These are phyloP conservation scores for Aspidapion aeneum DNA, from an alignment of 2,888 invertebrate species.

Conservation along the genomic window DNA sequence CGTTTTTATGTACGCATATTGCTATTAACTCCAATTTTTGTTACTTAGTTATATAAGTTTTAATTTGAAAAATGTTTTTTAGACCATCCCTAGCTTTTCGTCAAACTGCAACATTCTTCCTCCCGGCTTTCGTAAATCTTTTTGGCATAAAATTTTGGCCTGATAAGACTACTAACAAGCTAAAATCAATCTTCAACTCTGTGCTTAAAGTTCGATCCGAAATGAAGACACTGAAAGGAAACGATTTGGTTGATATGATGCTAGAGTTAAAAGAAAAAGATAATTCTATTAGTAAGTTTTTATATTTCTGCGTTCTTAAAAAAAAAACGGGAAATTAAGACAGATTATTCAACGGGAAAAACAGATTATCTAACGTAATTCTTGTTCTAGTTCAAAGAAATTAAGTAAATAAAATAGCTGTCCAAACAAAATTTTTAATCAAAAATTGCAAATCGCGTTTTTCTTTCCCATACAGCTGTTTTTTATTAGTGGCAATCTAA, in stretches of 20 bases:
- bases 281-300: slow-evolving; percentile 17
- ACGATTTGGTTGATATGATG: slow-evolving; percentile 55
- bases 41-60: background rate
- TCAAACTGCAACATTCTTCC: slow-evolving; percentile 34
- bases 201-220: slow-evolving; percentile 33
- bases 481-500: no score
- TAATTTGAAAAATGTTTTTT: slow-evolving; percentile 4
- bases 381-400: no score
- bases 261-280: slow-evolving; percentile 15
- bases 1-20: background rate
- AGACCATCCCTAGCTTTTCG: slow-evolving; percentile 29
- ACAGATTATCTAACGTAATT: no score
- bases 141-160: slow-evolving; percentile 36
- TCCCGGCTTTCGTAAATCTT: slow-evolving; percentile 29
- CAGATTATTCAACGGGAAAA: no score
- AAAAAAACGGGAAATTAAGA: no score
- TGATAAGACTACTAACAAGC: slow-evolving; percentile 30
- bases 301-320: no score
- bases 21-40: background rate
- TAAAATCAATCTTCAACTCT: slow-evolving; percentile 35
- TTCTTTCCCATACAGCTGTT: no score
- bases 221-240: slow-evolving; percentile 40
- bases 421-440: no score
- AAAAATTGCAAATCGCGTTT: no score
- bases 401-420: no score